phyloP scores from a whole-genome alignment of 2,113 vertebrate genomes.

The Ramphastos sulfuratus region DNA sequence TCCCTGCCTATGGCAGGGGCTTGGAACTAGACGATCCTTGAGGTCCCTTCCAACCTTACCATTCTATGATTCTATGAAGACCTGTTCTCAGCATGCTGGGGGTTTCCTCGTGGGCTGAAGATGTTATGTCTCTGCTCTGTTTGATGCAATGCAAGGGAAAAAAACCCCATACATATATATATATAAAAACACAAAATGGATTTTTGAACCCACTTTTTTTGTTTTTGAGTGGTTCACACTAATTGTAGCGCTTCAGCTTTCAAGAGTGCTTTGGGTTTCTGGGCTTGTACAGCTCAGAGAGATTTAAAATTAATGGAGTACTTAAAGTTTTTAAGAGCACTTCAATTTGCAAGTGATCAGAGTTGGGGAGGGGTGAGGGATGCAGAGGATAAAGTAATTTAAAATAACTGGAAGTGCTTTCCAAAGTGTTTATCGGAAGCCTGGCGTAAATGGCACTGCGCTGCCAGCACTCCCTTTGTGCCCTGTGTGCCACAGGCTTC shows the following conservation, averaged over 20 bases:
- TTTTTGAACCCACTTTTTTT: constrained; percentile 38
- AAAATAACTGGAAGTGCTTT: constrained; percentile 31
- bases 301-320: constrained; percentile 69
- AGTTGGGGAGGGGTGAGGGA: neutral
- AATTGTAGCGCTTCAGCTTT: constrained; percentile 36
- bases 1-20: too few species aligned
- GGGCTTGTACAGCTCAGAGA: constrained; percentile 29
- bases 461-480: neutral
- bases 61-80: too few species aligned
- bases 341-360: constrained; percentile 65
- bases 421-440: constrained; percentile 20
- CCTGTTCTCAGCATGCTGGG: neutral
- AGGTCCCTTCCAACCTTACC: too few species aligned
- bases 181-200: neutral
- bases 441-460: neutral
- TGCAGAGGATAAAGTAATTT: constrained; percentile 18
- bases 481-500: neutral
- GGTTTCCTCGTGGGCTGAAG: neutral
- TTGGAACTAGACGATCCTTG: too few species aligned
- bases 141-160: neutral
- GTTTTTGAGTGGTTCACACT: constrained; percentile 41
- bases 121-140: neutral
- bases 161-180: neutral
- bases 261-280: constrained; percentile 59
- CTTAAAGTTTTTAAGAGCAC: constrained; percentile 67